Conservation (phyloP, 2,797 vertebrate genomes). For the Channa striata region DNA sequence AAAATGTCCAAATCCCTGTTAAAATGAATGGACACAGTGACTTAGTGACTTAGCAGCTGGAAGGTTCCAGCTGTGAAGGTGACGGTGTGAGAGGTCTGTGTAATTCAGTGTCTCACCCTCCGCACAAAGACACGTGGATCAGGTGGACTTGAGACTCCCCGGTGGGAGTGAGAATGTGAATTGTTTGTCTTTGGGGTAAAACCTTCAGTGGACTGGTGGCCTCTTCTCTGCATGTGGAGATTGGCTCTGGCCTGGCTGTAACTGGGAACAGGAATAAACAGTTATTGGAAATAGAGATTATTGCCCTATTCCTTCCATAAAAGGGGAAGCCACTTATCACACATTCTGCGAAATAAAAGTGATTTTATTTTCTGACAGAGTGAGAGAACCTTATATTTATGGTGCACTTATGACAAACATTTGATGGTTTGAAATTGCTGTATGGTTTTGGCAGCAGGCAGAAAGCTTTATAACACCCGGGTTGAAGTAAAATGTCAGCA, state of each 20-base stretch:
- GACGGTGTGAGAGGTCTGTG: too few relatives aligned
- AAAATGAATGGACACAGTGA: not conserved
- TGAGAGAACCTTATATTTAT: slow-evolving; percentile 50
- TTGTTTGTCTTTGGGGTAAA: not conserved
- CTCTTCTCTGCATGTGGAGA: slow-evolving; percentile 7
- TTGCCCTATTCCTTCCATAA: slow-evolving; percentile 18
- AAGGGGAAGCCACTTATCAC: slow-evolving; percentile 51
- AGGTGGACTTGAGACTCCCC: not conserved
- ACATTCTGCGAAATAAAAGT: slow-evolving; percentile 51
- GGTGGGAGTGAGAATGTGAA: not conserved
- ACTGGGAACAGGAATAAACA: slow-evolving; percentile 8
- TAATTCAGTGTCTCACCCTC: not conserved
- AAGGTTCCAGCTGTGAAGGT: too few relatives aligned
- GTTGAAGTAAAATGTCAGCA: slow-evolving; percentile 63
- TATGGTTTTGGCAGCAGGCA: slow-evolving; percentile 66
- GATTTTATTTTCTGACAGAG: slow-evolving; percentile 52
- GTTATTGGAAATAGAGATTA: slow-evolving; percentile 18
- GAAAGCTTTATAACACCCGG: slow-evolving; percentile 52
- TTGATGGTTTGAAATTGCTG: slow-evolving; percentile 61
- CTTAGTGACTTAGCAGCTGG: slow-evolving; percentile 17
- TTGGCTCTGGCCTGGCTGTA: slow-evolving; percentile 6
- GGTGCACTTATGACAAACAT: slow-evolving; percentile 53
- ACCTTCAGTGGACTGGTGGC: not conserved
- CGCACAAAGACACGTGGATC: slow-evolving; percentile 1
- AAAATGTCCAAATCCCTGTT: not conserved